A percentile compares a stretch with the other conserved stretches of the same genome.
Conservation (phyloP, 2,888 invertebrate species). For the Crematogaster levior region DNA sequence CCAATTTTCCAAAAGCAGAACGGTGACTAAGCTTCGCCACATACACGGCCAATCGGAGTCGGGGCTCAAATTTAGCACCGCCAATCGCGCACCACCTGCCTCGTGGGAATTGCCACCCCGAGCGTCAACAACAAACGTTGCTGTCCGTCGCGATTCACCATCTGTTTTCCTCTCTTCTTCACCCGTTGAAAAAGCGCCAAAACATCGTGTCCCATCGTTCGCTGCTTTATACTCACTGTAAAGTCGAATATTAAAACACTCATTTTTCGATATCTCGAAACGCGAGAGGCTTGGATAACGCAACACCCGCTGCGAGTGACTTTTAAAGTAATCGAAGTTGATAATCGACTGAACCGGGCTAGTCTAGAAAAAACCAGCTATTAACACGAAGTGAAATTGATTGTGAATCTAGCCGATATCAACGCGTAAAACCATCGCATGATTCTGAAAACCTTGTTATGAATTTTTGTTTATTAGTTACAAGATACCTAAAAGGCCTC, state of each 20-base stretch:
- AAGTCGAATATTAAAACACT: conserved; percentile 5
- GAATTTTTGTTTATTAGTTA: neutral
- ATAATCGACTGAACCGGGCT: conserved; percentile 20
- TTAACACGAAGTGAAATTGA: neutral
- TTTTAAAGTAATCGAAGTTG: conserved; percentile 15
- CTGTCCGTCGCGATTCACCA: conserved; percentile 33
- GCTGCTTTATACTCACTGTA: conserved; percentile 10
- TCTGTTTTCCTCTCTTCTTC: conserved; percentile 10
- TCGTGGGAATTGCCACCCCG: conserved; percentile 70
- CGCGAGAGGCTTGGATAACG: conserved; percentile 12
- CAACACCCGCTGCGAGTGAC: neutral
- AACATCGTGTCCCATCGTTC: conserved; percentile 29
- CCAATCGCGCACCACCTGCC: conserved; percentile 71
- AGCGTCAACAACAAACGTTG: conserved; percentile 69
- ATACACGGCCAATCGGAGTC: conserved; percentile 63
- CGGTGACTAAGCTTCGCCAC: conserved; percentile 77
- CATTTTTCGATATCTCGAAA: conserved; percentile 22
- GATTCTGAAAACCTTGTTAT: neutral
- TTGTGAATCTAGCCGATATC: neutral
- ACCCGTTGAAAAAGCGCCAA: conserved; percentile 45
- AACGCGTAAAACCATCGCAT: neutral
- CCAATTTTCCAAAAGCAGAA: conserved; percentile 80
- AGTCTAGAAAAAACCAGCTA: conserved; percentile 16
- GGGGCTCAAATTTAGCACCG: conserved; percentile 71
- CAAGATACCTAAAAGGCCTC: neutral